Base-by-base conservation (phyloP, 1,140 invertebrate species). In the Eubasilissa regina region DNA sequence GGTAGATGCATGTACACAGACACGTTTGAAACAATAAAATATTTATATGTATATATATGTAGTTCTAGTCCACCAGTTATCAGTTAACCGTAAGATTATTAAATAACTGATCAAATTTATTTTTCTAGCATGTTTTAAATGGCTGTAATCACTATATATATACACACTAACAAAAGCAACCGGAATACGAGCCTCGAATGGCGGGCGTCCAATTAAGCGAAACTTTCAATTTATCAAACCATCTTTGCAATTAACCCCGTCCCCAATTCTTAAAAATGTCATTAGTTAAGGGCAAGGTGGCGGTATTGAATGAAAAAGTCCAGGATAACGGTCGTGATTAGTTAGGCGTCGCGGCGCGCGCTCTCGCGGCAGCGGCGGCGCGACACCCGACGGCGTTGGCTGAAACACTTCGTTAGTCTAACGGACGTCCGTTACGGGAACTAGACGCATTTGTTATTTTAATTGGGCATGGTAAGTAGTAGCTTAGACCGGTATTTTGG, bases 381-480 rank as follows among this genome's bases (percentile, higher is more conserved):
- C 75, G 75, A 51, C 60, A 60, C 60, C 60, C 48, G 51, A 53
- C 62, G 62, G 58, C 75, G 73, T 75, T 64, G 13, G 60, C 58
- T 48, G 25, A 66, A 78, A 78, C 64, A 78, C 64, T 74, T 72
- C 51, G 76, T 72, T 78, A 78, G 76, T 45, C 64, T 72, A 72
- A 72, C 76, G 76, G 76, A 78, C 25, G 66, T 72, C 76, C 76
- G 66, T 51, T 72, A 51, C 21, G 21, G 64, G 15, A 70, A 45
- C 75, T 72, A 72, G 64, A 70, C 64, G 76, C 76, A 78, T 78
- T 78, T 70, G 76, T 78, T 78, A 78, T 56, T 70, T 78, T 78
- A 70, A 78, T 78, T 78, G 76, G 76, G 64, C 62, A 25, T 15
- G 47, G 17, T 66, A 12, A 74, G 53, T 51, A 35, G 53, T 45